Evolutionary conservation across 1,140 invertebrate genomes (phyloP).

Genomic region (Cryptotermes secundus): DNA sequence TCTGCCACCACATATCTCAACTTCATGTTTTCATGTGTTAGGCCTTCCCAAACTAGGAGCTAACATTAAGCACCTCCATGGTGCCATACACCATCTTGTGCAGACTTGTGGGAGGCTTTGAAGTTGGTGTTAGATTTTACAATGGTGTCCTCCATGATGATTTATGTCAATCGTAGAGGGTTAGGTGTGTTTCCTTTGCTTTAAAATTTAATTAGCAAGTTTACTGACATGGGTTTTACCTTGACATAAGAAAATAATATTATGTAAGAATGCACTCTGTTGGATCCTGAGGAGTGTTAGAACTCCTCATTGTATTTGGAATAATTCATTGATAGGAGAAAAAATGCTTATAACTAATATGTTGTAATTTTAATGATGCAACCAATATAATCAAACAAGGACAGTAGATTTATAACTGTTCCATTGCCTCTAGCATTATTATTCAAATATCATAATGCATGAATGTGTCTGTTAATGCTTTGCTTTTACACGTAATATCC

Average conservation of each 20-base stretch:
- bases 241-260: too few relatives aligned
- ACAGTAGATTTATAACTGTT: neutral
- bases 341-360: neutral
- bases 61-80: too few relatives aligned
- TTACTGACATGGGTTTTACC: neutral
- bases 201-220: neutral
- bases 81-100: neutral
- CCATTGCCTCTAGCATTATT: neutral
- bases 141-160: neutral
- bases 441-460: neutral
- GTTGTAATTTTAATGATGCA: neutral
- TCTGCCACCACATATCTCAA: neutral
- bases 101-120: neutral
- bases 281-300: neutral
- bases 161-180: neutral
- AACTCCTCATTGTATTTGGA: too few relatives aligned
- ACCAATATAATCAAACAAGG: neutral
- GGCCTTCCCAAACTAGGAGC: neutral
- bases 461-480: neutral
- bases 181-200: neutral
- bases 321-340: neutral
- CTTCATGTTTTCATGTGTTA: slow-evolving; percentile 10
- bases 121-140: neutral
- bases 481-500: neutral
- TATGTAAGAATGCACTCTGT: neutral